Base-by-base conservation (phyloP, 1,140 invertebrate genomes). In the Paralvinella palmiformis region DNA sequence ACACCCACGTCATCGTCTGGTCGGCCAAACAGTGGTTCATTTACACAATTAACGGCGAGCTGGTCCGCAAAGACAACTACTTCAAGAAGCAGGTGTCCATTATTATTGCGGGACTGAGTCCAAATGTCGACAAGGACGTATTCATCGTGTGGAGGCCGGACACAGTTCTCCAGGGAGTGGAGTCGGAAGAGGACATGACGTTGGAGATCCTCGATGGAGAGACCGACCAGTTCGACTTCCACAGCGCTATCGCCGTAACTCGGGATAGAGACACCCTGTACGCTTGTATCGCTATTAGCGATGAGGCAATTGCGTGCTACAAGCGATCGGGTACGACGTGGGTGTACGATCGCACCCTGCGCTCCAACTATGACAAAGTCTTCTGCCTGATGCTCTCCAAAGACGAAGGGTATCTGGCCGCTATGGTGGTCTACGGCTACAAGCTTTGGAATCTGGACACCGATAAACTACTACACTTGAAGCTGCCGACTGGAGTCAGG, bases 401-500 rank as follows among this genome's bases (percentile, higher is more conserved):
- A 68, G 86, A 91, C 56, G 90, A 94, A 76, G 84, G 85, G 58
- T 88, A 88, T 77, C 80, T 96, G 1, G 81, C 94, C 29, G 92
- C 89, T 0, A 94, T 92, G 1, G 88, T 90, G 20, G 90, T 89
- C 7, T 89, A 90, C 69, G 90, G 88, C 88, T 86, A 88, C 72
- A 84, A 82, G 69, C 68, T 80, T 20, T 84, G 80, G 75, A 76
- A 82, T 63, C 64, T 82, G 31, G 69, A 63, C 66, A 75, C 63
- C 35, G 22, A 64, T 67, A 45, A 71, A 22, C 32, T 37, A 13
- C 68, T 73, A 41, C 70, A 89, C 7, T 76, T 96, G 15, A 84
- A 85, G 36, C 79, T 97, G 24, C 94, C 94, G 0, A 90, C 94
- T 68, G 92, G 91, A 0, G 90, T 94, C 2, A 83, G 93, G 53